Base-by-base conservation (phyloP, 2,888 invertebrate species). In the Polyommatus icarus region DNA sequence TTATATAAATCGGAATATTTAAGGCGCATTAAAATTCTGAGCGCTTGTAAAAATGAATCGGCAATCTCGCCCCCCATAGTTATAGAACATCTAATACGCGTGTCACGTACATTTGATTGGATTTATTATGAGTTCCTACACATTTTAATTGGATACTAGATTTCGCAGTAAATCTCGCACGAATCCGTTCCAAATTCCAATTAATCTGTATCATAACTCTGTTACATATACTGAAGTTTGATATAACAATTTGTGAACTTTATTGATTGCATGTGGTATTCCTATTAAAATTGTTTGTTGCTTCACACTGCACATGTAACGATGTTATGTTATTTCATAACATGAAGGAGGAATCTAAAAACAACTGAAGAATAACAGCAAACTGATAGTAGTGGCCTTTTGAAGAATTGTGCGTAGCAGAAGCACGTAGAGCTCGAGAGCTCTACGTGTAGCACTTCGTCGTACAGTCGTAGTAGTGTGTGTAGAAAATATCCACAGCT, bases 1-100 rank as follows among this genome's bases (percentile, higher is more conserved):
- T 72, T 72, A 20, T 18, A 36, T 73, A 29, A 54, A 50, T 46
- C 54, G 29, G 75, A 75, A 75, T 54, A 75, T 75, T 75, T 50
- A 50, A 50, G 54, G n/a, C n/a, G 40, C 40, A 72, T 75, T 75
- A 75, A 75, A 50, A 75, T 75, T 75, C 75, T 24, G 75, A 15
- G 29, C 46, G 46, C 75, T 24, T 29, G 24, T 54, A 50, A 75
- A 50, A 75, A 32, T 75, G 75, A 75, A 75, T 75, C 54, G 24
- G 24, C 50, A 75, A 54, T 50, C 20, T 20, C 50, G 75, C 50
- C 10, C 6, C 6, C 12, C 10, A 40, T 29, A 75, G 75, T 54
- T 75, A 46, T 54, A 73, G 6, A 7, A 75, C 24, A 75, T 54
- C 73, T 46, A 18, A 50, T 15, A 75, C 75, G 50, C 54, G 54